These are phyloP conservation scores for Apistogramma diplotaenia DNA, from an alignment of 2,113 vertebrate species.

Conservation along the genomic window DNA sequence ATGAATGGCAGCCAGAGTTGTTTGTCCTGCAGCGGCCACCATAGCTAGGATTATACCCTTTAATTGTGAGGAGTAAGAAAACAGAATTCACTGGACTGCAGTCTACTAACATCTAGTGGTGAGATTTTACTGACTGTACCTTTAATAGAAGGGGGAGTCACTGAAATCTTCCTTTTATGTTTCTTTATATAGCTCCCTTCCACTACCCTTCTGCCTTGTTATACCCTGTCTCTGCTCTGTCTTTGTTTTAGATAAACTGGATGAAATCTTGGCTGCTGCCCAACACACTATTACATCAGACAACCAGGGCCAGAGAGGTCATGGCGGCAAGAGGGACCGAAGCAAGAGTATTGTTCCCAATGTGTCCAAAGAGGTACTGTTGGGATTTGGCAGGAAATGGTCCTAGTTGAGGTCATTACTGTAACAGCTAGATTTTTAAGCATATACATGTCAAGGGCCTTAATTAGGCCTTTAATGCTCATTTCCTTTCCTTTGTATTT, in stretches of 20 bases:
- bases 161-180: constrained; percentile 12
- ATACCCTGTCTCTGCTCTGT: neutral
- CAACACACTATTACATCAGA: constrained; percentile 91
- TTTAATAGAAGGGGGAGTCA: neutral
- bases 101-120: neutral
- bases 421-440: neutral
- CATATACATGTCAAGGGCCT: neutral
- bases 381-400: constrained; percentile 15
- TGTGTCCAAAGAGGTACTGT: constrained; percentile 82
- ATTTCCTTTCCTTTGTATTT: neutral
- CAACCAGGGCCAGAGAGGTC: constrained; percentile 82
- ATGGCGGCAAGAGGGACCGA: constrained; percentile 82
- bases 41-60: neutral
- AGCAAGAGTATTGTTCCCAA: constrained; percentile 84
- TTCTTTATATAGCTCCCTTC: neutral
- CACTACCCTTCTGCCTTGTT: neutral
- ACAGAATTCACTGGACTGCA: too few species aligned
- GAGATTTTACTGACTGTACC: neutral
- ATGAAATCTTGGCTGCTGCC: constrained; percentile 91
- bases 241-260: constrained; percentile 84
- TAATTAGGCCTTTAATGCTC: neutral
- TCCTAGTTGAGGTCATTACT: neutral
- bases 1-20: neutral
- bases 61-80: too few species aligned
- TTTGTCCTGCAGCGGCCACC: neutral